phyloP scores from a whole-genome alignment of 2,113 vertebrate species.

The Daboia siamensis region DNA sequence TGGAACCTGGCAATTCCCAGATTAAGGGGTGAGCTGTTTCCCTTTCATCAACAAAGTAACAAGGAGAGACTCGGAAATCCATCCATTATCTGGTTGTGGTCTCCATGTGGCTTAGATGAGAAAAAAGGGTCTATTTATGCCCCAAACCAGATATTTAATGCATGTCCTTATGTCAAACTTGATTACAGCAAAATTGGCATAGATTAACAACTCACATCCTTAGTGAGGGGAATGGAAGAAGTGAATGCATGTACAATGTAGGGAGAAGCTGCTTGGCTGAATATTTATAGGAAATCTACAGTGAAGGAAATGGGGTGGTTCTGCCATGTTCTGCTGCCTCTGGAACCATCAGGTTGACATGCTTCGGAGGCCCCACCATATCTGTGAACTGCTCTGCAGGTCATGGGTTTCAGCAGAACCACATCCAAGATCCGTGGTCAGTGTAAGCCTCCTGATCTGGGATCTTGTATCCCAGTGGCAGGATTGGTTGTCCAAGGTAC shows the following conservation, averaged over 20 bases:
- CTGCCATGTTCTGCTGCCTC: no score
- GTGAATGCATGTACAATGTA: constrained; percentile 74
- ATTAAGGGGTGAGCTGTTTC: constrained; percentile 48
- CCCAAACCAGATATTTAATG: constrained; percentile 98
- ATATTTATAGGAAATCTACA: constrained; percentile 78
- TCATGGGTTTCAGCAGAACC: no score
- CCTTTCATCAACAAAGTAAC: constrained; percentile 57
- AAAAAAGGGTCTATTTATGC: constrained; percentile 76
- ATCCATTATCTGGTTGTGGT: constrained; percentile 80
- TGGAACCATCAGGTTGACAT: no score
- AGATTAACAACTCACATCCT: constrained; percentile 81
- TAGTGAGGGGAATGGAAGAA: constrained; percentile 78
- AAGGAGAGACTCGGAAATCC: constrained; percentile 51
- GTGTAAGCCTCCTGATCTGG: neutral
- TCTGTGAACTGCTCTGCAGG: no score
- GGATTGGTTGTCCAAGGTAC: neutral
- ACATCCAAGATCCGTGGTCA: neutral
- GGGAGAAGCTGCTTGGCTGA: constrained; percentile 76
- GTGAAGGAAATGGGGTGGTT: constrained; percentile 64
- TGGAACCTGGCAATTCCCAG: constrained; percentile 28
- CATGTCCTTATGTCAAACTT: constrained; percentile 99
- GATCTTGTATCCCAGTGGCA: neutral
- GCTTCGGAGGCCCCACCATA: no score
- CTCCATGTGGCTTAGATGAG: constrained; percentile 87
- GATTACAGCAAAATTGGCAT: constrained; percentile 93